Evolutionary conservation across 2,113 vertebrate genomes (phyloP).

Genomic region (Bubalus kerabau): DNA sequence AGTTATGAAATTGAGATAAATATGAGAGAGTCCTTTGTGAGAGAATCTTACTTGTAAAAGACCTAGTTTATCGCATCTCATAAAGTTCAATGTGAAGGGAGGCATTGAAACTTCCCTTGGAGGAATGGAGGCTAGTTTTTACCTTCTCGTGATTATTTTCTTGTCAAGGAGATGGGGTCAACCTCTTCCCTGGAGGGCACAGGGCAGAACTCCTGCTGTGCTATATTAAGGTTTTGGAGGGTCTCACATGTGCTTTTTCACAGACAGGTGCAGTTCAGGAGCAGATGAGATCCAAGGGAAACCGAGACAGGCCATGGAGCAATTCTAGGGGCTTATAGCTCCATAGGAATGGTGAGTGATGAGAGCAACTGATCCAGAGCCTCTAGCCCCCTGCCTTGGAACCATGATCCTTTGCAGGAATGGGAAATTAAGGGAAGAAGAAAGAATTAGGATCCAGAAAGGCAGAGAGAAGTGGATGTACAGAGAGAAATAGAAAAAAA

Average conservation of each 20-base stretch:
- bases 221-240: neutral
- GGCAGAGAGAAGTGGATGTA: neutral
- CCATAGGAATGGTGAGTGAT: constrained; percentile 56
- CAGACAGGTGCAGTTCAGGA: constrained; percentile 90
- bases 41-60: neutral
- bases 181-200: neutral
- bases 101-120: neutral
- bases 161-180: neutral
- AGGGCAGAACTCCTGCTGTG: neutral
- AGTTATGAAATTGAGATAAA: neutral
- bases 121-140: neutral
- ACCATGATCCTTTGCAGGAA: neutral
- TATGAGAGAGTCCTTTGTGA: neutral
- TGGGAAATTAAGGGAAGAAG: neutral
- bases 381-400: neutral
- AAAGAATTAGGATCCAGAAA: neutral
- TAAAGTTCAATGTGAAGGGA: neutral
- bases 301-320: constrained; percentile 83
- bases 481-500: neutral
- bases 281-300: constrained; percentile 91
- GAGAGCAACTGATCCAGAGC: neutral
- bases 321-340: constrained; percentile 81
- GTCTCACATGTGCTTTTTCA: neutral
- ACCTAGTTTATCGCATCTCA: neutral
- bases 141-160: neutral